Percentiles rank a stretch among this genome's conserved stretches.
These are phyloP conservation scores for Glyptemys insculpta DNA, from an alignment of 2,797 vertebrate genomes.

Conservation along the genomic window DNA sequence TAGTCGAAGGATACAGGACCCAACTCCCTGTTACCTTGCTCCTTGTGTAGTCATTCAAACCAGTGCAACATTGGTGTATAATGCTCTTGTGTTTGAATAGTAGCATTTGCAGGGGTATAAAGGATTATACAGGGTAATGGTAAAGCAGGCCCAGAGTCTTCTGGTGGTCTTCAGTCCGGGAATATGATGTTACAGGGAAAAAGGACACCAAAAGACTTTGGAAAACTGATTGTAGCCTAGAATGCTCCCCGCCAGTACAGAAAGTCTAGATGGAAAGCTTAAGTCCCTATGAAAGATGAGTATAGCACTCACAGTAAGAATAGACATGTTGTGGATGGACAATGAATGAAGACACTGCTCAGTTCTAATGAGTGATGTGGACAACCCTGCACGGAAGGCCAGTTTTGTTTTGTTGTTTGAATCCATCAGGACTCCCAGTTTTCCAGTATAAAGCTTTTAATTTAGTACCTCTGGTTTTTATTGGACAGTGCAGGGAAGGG, in stretches of 20 bases:
- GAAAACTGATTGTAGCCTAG: constrained; percentile 31
- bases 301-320: not conserved
- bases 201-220: constrained; percentile 35
- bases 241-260: constrained; percentile 3
- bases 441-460: not conserved
- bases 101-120: not conserved
- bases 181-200: constrained; percentile 28
- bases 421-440: not conserved
- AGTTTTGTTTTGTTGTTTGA: not conserved
- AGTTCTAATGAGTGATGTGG: not conserved
- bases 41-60: constrained; percentile 22
- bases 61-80: constrained; percentile 6
- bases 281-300: not conserved
- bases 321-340: not conserved
- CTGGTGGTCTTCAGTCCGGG: not conserved
- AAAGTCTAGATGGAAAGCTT: not conserved
- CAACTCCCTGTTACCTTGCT: constrained; percentile 54
- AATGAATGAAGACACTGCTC: not conserved
- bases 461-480: not conserved
- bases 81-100: not conserved
- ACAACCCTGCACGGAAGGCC: not conserved
- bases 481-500: fast-evolving
- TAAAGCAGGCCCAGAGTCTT: constrained; percentile 29
- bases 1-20: constrained; percentile 47
- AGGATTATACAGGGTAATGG: not conserved